Evolutionary conservation across 2,113 vertebrate genomes (phyloP).

Genomic region (Percina caprodes): DNA sequence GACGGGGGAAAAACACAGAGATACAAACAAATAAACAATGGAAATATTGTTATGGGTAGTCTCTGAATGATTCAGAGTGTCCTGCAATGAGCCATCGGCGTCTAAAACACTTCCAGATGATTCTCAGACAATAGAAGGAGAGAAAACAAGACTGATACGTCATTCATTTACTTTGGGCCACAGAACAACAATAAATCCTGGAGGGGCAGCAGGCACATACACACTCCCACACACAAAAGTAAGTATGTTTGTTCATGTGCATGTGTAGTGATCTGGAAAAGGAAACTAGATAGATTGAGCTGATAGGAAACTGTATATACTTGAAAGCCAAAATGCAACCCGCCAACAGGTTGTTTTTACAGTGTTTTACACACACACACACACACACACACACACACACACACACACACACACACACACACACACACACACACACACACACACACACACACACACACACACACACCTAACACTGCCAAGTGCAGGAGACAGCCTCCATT

Average conservation of each 20-base stretch:
- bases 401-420: slow-evolving; percentile 8
- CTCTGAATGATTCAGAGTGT: slow-evolving; percentile 65
- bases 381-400: slow-evolving; percentile 23
- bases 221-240: slow-evolving; percentile 36
- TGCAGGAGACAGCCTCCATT: slow-evolving; percentile 82
- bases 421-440: slow-evolving; percentile 41
- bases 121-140: slow-evolving; percentile 71
- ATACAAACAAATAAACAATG: slow-evolving; percentile 79
- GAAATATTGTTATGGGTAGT: slow-evolving; percentile 78
- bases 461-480: slow-evolving; percentile 54
- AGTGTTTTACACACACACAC: slow-evolving; percentile 41
- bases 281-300: slow-evolving; percentile 76
- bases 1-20: slow-evolving; percentile 55
- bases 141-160: slow-evolving; percentile 70
- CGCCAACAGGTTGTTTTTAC: slow-evolving; percentile 76
- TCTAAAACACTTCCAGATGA: slow-evolving; percentile 85
- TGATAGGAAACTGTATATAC: slow-evolving; percentile 73
- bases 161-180: slow-evolving; percentile 80
- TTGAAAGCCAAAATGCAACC: slow-evolving; percentile 75
- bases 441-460: slow-evolving; percentile 27
- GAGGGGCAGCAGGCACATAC: slow-evolving; percentile 20
- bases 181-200: slow-evolving; percentile 74
- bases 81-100: slow-evolving; percentile 59
- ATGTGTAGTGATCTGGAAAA: slow-evolving; percentile 74
- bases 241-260: slow-evolving; percentile 75